A percentile compares a stretch with the other conserved stretches of the same genome.
Evolutionary conservation across 1,140 invertebrate genomes (phyloP).

Genomic region (Megalonaias nervosa): DNA sequence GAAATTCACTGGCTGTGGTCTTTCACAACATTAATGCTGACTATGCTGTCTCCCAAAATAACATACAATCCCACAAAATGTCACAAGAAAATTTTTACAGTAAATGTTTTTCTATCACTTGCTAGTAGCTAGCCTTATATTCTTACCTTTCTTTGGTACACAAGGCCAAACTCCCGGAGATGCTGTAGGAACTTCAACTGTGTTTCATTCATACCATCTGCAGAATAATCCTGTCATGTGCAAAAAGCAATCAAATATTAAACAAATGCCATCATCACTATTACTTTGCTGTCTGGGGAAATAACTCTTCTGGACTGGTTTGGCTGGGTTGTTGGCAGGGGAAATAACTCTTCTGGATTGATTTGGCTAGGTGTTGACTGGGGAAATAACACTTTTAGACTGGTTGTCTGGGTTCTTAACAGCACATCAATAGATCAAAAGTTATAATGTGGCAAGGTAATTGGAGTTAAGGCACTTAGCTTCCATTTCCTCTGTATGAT

Average conservation of each 20-base stretch:
- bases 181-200: constrained; percentile 91
- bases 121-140: too few species aligned
- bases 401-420: neutral
- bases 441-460: neutral
- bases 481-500: too few species aligned
- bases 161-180: constrained; percentile 95
- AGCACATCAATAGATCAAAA: neutral
- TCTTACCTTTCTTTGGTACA: constrained; percentile 88
- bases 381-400: neutral
- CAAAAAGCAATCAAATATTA: constrained; percentile 10
- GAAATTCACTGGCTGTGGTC: too few species aligned
- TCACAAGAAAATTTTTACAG: too few species aligned
- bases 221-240: constrained; percentile 89
- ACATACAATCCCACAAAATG: too few species aligned
- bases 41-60: too few species aligned
- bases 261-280: constrained; percentile 1
- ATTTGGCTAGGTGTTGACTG: neutral
- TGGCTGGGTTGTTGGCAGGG: neutral
- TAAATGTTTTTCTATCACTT: too few species aligned
- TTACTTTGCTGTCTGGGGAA: neutral
- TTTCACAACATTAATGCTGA: too few species aligned
- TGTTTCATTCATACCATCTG: constrained; percentile 91
- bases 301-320: neutral
- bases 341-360: neutral
- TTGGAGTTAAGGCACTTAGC: too few species aligned